A percentile compares a stretch with the other conserved stretches of the same genome.
Evolutionary conservation across 2,888 invertebrate species (phyloP).

Genomic region (Watsonalla binaria): DNA sequence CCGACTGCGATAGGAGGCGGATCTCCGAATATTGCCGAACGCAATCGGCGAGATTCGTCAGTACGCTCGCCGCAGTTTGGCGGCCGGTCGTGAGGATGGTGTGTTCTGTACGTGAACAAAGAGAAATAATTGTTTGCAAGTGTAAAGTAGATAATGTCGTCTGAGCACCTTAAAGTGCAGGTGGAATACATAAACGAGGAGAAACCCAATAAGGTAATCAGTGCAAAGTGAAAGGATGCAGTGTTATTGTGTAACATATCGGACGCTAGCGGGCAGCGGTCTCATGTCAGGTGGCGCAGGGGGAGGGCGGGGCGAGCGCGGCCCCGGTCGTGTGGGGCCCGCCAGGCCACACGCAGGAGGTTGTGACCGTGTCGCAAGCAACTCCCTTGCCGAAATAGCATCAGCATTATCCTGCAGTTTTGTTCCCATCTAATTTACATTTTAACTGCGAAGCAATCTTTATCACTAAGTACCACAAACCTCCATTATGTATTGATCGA

Average conservation of each 20-base stretch:
- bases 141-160: conserved; percentile 75
- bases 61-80: conserved; percentile 75
- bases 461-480: too few species aligned
- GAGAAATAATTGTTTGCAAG: conserved; percentile 63
- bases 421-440: neutral
- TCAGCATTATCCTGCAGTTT: conserved; percentile 46
- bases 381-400: conserved; percentile 75
- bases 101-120: conserved; percentile 71
- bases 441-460: neutral
- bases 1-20: conserved; percentile 76
- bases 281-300: conserved; percentile 71
- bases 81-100: conserved; percentile 77
- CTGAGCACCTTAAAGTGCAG: conserved; percentile 70
- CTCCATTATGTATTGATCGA: too few species aligned
- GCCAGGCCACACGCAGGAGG: conserved; percentile 78
- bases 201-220: conserved; percentile 68
- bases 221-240: conserved; percentile 51
- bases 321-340: conserved; percentile 79
- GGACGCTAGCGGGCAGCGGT: conserved; percentile 75
- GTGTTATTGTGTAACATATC: conserved; percentile 73
- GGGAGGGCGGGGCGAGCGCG: conserved; percentile 78
- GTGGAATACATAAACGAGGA: conserved; percentile 75
- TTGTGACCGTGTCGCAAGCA: conserved; percentile 79
- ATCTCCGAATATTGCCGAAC: conserved; percentile 69
- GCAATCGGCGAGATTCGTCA: conserved; percentile 55